Evolutionary conservation across 2,113 vertebrate genomes (phyloP).

Genomic region (Parus major): DNA sequence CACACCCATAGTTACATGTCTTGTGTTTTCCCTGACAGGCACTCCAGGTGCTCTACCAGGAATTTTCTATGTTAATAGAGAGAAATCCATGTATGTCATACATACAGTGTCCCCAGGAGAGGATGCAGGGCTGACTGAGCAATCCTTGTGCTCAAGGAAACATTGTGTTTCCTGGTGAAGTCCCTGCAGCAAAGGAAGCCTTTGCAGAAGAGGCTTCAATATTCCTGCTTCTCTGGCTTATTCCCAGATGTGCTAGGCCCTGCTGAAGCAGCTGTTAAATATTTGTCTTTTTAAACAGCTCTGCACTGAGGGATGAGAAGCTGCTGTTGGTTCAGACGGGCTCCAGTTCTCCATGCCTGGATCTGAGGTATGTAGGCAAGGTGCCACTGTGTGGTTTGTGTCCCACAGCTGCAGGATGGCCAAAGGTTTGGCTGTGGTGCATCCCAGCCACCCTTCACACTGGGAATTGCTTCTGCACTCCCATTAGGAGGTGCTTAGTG

Average conservation of each 20-base stretch:
- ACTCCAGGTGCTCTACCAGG: neutral
- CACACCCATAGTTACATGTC: accelerated
- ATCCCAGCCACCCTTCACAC: neutral
- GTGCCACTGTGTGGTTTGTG: accelerated
- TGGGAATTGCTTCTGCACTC: accelerated
- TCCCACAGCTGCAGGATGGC: neutral
- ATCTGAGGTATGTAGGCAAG: conserved; percentile 82
- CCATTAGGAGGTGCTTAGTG: neutral
- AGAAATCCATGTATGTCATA: neutral
- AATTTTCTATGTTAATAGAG: neutral
- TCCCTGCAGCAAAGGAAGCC: neutral
- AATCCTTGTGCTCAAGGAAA: neutral
- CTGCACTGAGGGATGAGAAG: conserved; percentile 82
- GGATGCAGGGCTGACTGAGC: neutral
- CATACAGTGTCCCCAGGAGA: neutral
- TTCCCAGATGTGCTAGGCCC: neutral
- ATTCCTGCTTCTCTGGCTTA: neutral
- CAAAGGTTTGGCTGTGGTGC: neutral
- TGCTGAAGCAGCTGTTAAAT: neutral
- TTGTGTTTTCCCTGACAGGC: neutral
- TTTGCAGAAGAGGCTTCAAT: accelerated
- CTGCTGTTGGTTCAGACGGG: conserved; percentile 90
- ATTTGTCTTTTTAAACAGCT: conserved; percentile 51
- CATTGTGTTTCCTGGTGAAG: neutral
- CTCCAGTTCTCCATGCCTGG: conserved; percentile 94